Evolutionary conservation across 2,888 invertebrate species (phyloP).

Genomic region (Protophormia terraenovae): DNA sequence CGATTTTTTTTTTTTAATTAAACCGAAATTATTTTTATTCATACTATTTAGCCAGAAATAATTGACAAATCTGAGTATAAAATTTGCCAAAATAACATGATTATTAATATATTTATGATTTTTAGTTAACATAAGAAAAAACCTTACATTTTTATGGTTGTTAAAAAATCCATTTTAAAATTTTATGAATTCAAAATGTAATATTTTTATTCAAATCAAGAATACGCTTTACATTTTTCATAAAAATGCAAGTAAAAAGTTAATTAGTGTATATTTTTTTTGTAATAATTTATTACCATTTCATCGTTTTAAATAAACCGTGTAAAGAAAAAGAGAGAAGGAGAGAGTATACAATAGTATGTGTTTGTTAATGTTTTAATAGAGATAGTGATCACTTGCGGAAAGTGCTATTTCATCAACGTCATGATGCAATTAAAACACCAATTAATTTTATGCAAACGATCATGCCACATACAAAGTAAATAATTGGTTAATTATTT

Average conservation of each 20-base stretch:
- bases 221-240: background rate
- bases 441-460: conserved; percentile 69
- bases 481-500: conserved; percentile 49
- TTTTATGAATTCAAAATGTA: no score
- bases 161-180: no score
- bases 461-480: conserved; percentile 62
- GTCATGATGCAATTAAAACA: conserved; percentile 69
- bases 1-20: no score
- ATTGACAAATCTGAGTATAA: no score
- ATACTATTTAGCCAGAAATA: no score
- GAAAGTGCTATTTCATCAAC: conserved; percentile 65
- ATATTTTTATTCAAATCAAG: background rate
- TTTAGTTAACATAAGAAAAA: no score
- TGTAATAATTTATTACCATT: conserved; percentile 37
- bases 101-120: no score
- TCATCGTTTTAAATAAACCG: conserved; percentile 11
- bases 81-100: no score
- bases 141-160: no score
- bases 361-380: background rate
- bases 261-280: conserved; percentile 12
- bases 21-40: no score
- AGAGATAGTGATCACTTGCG: conserved; percentile 54
- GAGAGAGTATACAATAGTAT: no score
- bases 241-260: background rate
- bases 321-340: no score